Evolutionary conservation across 2,888 invertebrate genomes (phyloP), one percentile per base, ranked within the genome.

Genomic region (Leucophenga maculata): DNA sequence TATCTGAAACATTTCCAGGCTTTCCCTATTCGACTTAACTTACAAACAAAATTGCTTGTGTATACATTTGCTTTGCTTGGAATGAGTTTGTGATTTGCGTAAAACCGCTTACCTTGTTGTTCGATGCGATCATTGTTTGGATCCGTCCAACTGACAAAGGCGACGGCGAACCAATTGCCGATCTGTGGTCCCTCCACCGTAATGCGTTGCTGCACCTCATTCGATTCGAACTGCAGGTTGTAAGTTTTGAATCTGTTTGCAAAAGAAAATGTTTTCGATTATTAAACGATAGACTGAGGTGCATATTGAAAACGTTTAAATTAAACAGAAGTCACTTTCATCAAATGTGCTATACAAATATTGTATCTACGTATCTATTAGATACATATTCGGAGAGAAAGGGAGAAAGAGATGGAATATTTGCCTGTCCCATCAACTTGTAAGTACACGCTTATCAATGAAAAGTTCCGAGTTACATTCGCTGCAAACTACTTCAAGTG

Each of bases 151-250:
- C 93, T 92, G 72, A 94, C 90, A 86, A 95, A 96, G 8, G 93
- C 93, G 67, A 94, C 91, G 0, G 93, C 94, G 89, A 93, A 95
- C 94, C 95, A 95, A 81, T 92, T 92, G 0, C 95, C 95, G 0
- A 94, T 91, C 68, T 90, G 89, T 0, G 94, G 94, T 71, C 93
- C 92, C 31, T 89, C 88, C 73, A 94, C 90, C 66, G 90, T 90
- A 69, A 93, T 91, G 44, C 91, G 90, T 60, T 90, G 89, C 77
- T 91, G 91, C 66, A 88, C 89, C 26, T 92, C 92, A 80, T 93
- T 90, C 0, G 94, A 93, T 69, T 89, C 80, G 75, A 94, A 89
- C 72, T 92, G 90, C 54, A 93, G 79, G 20, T 90, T 90, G 79
- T 92, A 90, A 65, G 92, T 88, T 70, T 90, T 89, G 69, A 85